Base-by-base conservation (phyloP, 2,888 invertebrate genomes). In the Harpalus rubripes region DNA sequence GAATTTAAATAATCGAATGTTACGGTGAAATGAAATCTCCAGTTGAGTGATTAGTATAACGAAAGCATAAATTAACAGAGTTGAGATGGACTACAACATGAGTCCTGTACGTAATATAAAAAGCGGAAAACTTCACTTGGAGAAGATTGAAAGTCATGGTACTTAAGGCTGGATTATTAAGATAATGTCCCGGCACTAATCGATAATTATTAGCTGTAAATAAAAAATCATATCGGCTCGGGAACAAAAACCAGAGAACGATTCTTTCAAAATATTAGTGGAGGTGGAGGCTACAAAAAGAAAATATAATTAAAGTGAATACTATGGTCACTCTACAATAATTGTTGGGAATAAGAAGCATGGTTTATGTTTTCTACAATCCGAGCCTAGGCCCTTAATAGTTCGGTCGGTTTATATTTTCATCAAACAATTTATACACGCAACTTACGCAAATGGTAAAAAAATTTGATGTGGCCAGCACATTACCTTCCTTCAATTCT, bases 171-270 rank as follows among this genome's bases (percentile, higher is more conserved):
- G 81, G 32, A 61, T 81, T 63, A 63, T 81, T 63, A 81, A 81
- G 81, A 81, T 81, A 81, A 81, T 81, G 61, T 81, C 18, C 63
- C 81, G 63, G 15, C 39, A 61, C 81, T 81, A 81, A 81, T 81
- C 81, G 65, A 81, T 81, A 81, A 81, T 81, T 61, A 81, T 63
- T 61, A 81, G 81, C 63, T 65, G 63, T 81, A 61, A 44, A 81
- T 52, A 81, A 81, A 81, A 81, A 81, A 78, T 78, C 56, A 78
- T 78, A 58, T 78, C 56, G 78, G 78, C 74, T 44, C 18, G 18
- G n/a, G 22, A 26, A 74, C 39, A 68, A 68, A 68, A 68, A 68
- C 12, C 7, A 32, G 7, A 15, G 8, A 68, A 68, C 4, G 12
- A 39, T 8, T 68, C 68, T 68, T 68, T 68, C 68, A 68, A 68